Evolutionary conservation across 2,113 vertebrate species (phyloP).

Genomic region (Tragelaphus strepsiceros): DNA sequence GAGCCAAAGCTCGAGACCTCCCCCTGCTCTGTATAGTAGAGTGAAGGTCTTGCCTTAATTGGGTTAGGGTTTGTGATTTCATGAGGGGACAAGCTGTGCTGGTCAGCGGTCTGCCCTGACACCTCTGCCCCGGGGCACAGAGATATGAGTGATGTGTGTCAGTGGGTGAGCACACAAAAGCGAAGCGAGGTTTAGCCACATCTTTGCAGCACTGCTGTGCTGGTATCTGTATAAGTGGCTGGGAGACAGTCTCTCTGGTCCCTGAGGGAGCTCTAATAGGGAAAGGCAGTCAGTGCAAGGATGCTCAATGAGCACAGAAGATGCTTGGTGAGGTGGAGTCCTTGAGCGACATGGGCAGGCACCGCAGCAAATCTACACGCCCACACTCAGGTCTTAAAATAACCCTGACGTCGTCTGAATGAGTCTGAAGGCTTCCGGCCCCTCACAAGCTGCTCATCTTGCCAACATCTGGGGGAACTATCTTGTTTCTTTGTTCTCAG

Average conservation of each 20-base stretch:
- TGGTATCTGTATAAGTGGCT: not conserved
- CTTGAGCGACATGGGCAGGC: not conserved
- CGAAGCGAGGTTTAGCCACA: not conserved
- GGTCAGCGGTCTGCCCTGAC: not conserved
- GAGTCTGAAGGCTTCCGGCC: not conserved
- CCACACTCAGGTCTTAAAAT: not conserved
- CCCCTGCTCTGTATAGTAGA: not conserved
- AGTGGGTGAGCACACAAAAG: not conserved
- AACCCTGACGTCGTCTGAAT: not conserved
- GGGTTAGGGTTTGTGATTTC: not conserved
- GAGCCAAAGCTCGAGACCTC: not conserved
- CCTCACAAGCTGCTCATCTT: not conserved
- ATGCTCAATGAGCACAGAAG: not conserved
- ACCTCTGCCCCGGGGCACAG: not conserved
- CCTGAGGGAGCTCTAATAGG: rapidly evolving
- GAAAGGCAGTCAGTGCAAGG: not conserved
- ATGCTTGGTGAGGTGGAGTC: not conserved
- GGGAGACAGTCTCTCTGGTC: not conserved
- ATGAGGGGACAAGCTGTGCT: not conserved
- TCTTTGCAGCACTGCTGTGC: not conserved
- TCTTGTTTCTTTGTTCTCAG: slow-evolving; percentile 25
- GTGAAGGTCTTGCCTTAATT: not conserved
- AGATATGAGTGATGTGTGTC: not conserved
- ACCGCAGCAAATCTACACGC: not conserved
- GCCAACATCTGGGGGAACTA: not conserved